Conservation (phyloP, 2,797 vertebrate genomes). For the Sebastiscus tertius region DNA sequence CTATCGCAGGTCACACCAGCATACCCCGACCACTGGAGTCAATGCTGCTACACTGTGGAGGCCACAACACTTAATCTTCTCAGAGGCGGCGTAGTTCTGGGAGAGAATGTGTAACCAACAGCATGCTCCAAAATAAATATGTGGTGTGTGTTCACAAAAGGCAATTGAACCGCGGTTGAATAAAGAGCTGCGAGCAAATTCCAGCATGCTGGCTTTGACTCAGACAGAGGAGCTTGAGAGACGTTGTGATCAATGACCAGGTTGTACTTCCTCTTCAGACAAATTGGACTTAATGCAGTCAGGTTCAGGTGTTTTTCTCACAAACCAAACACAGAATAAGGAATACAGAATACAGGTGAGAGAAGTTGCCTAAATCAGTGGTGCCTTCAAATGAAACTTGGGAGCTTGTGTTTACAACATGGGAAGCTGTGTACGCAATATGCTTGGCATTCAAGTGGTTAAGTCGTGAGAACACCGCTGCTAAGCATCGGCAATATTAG, state of each 20-base stretch:
- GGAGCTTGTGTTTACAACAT: too few species aligned
- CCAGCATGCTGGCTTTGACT: not conserved
- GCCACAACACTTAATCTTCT: constrained; percentile 34
- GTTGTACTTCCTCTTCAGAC: constrained; percentile 3
- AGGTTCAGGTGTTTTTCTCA: not conserved
- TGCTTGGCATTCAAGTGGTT: too few species aligned
- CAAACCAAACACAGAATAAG: not conserved
- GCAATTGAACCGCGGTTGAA: not conserved
- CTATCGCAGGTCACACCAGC: constrained; percentile 48
- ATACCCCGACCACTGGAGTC: constrained; percentile 42
- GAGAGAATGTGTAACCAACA: constrained; percentile 13
- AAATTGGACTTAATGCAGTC: constrained; percentile 1
- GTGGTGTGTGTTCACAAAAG: constrained; percentile 4
- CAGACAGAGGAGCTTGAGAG: not conserved
- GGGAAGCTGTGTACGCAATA: too few species aligned
- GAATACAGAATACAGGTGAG: not conserved
- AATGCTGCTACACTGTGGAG: constrained; percentile 20
- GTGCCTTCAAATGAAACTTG: too few species aligned
- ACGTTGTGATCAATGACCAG: constrained; percentile 7
- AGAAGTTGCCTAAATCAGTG: not conserved
- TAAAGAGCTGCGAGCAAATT: constrained; percentile 9
- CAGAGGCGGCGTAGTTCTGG: not conserved
- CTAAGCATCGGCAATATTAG: too few species aligned
- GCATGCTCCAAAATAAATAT: constrained; percentile 16
- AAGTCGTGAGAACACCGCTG: too few species aligned